phyloP scores from a whole-genome alignment of 2,797 vertebrate genomes.

The Telmatherina bonti region DNA sequence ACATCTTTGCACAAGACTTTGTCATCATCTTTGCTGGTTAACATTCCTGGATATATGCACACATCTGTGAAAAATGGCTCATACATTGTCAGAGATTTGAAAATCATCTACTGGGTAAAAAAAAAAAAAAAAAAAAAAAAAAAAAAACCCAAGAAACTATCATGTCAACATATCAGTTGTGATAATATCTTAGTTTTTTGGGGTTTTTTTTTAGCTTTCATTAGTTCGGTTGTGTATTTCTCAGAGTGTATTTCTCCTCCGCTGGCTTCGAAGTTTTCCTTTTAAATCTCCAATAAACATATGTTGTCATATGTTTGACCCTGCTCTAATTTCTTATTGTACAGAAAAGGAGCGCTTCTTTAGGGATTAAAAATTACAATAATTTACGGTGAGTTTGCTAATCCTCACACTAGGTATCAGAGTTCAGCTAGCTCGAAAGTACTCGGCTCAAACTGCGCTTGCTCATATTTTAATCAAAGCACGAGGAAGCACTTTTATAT shows the following conservation, averaged over 20 bases:
- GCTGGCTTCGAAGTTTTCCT: background rate
- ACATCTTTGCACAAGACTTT: too few relatives aligned
- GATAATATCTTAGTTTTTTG: background rate
- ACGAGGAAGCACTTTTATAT: slow-evolving; percentile 18
- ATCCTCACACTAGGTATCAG: slow-evolving; percentile 6
- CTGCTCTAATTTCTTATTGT: slow-evolving; percentile 15
- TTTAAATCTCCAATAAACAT: background rate
- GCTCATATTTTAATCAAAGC: background rate
- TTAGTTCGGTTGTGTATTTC: background rate
- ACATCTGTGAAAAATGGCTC: background rate
- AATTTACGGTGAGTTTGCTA: slow-evolving; percentile 17
- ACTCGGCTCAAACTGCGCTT: slow-evolving; percentile 4
- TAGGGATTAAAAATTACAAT: slow-evolving; percentile 37
- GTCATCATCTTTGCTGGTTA: too few relatives aligned
- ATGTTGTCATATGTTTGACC: background rate
- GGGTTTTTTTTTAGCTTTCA: background rate
- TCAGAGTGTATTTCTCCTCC: background rate
- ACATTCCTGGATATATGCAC: background rate
- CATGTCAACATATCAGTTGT: too few relatives aligned
- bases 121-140: too few relatives aligned
- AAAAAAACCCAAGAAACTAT: too few relatives aligned
- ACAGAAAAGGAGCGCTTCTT: slow-evolving; percentile 13
- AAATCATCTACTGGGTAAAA: background rate
- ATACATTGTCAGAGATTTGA: background rate
- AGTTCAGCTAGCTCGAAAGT: slow-evolving; percentile 8